These are phyloP conservation scores for Apodemia mormo DNA, from an alignment of 2,888 invertebrate species.

Conservation along the genomic window DNA sequence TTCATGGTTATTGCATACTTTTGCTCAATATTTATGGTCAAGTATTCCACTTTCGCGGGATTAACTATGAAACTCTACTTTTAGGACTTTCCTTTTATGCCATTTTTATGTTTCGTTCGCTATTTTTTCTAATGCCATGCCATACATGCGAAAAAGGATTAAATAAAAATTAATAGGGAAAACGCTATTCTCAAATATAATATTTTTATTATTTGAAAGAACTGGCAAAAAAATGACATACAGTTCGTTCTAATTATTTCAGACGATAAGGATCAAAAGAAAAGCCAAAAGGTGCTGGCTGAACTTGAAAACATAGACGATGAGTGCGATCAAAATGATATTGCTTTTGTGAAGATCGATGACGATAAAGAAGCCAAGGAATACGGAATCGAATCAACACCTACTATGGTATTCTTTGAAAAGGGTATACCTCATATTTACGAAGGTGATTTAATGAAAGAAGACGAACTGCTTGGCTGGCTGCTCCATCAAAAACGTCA, in stretches of 20 bases:
- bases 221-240: slow-evolving; percentile 79
- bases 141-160: no score
- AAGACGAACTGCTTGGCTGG: slow-evolving; percentile 95
- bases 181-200: not conserved
- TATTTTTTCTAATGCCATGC: no score
- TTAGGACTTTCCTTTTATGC: no score
- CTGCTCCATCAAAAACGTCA: slow-evolving; percentile 94
- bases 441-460: slow-evolving; percentile 93
- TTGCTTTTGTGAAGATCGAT: slow-evolving; percentile 95
- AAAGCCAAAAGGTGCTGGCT: slow-evolving; percentile 90
- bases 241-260: slow-evolving; percentile 63
- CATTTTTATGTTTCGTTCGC: no score
- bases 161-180: no score
- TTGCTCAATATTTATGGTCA: no score
- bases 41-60: no score
- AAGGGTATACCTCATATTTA: slow-evolving; percentile 88
- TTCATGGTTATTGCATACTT: no score
- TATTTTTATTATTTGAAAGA: slow-evolving; percentile 45
- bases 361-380: slow-evolving; percentile 94
- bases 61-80: no score
- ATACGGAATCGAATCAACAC: slow-evolving; percentile 91
- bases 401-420: slow-evolving; percentile 90
- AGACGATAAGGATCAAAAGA: slow-evolving; percentile 96
- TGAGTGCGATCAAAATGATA: slow-evolving; percentile 95
- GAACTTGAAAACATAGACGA: slow-evolving; percentile 96